phyloP scores from a whole-genome alignment of 1,140 invertebrate genomes.

The Aphelinus certus region DNA sequence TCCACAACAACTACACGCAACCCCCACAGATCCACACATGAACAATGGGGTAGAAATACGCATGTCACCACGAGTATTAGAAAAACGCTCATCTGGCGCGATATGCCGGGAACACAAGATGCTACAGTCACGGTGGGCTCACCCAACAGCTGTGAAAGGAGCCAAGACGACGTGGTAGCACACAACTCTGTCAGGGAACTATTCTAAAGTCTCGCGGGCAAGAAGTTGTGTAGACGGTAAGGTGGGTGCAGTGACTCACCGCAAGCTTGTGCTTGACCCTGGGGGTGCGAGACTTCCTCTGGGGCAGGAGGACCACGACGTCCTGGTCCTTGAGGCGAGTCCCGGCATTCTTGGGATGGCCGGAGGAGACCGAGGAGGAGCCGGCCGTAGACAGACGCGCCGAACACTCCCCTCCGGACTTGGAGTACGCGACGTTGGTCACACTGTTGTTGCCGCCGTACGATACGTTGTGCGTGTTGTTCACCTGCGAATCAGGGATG shows the following conservation, averaged over 20 bases:
- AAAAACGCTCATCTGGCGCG: too few species aligned
- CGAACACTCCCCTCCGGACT: constrained; percentile 59
- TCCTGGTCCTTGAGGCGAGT: constrained; percentile 53
- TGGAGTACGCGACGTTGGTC: constrained; percentile 70
- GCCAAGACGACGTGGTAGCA: too few species aligned
- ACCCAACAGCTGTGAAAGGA: too few species aligned
- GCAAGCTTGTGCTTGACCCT: constrained; percentile 59
- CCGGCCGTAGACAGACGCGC: constrained; percentile 21
- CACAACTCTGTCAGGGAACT: too few species aligned
- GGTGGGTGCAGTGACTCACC: constrained; percentile 47
- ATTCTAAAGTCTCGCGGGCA: too few species aligned
- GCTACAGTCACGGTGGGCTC: too few species aligned
- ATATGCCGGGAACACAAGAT: too few species aligned
- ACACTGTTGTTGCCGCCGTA: constrained; percentile 70
- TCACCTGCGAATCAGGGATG: constrained; percentile 60
- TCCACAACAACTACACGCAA: too few species aligned
- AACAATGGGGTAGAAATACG: too few species aligned
- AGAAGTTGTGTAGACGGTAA: background rate
- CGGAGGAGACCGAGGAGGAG: constrained; percentile 5
- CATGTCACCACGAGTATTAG: too few species aligned
- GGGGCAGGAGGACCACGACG: constrained; percentile 56
- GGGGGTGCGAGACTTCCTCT: constrained; percentile 54
- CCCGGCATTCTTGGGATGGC: constrained; percentile 34
- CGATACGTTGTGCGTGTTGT: constrained; percentile 78
- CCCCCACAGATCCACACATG: too few species aligned